Percentiles rank a stretch among this genome's conserved stretches.
Evolutionary conservation across 1,140 invertebrate species (phyloP).

Genomic region (Pseudomyrmex concolor): DNA sequence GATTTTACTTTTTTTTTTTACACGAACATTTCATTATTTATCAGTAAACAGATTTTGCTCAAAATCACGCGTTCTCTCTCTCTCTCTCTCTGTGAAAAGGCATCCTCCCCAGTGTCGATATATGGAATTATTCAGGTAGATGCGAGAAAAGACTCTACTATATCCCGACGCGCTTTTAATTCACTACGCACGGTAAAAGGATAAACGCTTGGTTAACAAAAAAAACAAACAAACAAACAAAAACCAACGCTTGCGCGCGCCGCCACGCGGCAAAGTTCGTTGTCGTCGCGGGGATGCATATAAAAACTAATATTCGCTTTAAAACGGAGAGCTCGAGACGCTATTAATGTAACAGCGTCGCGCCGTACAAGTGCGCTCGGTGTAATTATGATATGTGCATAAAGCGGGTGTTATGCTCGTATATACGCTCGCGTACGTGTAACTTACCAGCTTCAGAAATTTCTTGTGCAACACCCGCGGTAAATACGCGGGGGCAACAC

Average conservation of each 20-base stretch:
- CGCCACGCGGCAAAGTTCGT: constrained; percentile 30
- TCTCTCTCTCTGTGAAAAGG: neutral
- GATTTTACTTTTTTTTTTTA: neutral
- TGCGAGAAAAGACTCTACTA: neutral
- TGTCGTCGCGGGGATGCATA: neutral
- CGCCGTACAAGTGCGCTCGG: constrained; percentile 12
- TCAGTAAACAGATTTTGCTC: neutral
- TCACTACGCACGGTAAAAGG: neutral
- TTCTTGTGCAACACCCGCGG: constrained; percentile 35
- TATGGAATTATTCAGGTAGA: constrained; percentile 22
- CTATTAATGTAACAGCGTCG: constrained; percentile 41
- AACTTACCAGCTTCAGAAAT: constrained; percentile 31
- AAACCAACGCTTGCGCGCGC: constrained; percentile 5
- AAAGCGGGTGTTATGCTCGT: neutral
- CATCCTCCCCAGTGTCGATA: neutral
- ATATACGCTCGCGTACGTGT: constrained; percentile 5
- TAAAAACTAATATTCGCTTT: constrained; percentile 60
- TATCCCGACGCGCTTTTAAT: constrained; percentile 19
- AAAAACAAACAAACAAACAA: too few species aligned
- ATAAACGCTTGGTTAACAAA: neutral
- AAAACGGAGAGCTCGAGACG: constrained; percentile 31
- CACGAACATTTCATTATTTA: neutral
- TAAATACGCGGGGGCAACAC: too few species aligned
- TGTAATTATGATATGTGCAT: constrained; percentile 56
- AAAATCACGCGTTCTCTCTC: too few species aligned